Base-by-base conservation (phyloP, 2,888 invertebrate species). In the Eledone cirrhosa region DNA sequence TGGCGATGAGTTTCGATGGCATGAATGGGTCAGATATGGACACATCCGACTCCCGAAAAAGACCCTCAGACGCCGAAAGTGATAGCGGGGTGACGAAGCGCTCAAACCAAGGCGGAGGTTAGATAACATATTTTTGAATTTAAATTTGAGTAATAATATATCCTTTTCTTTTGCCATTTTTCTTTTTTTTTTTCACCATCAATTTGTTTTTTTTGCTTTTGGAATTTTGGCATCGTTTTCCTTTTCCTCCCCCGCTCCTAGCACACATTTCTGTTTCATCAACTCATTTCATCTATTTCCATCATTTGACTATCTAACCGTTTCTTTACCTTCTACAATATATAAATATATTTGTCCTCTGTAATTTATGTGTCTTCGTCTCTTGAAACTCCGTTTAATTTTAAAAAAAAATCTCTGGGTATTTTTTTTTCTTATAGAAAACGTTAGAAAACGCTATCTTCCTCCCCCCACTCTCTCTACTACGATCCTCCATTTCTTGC, bases 61-160 rank as follows among this genome's bases (percentile, higher is more conserved):
- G 90, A 84, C 90, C 90, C 82, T 87, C 90, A 84, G 90, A 90
- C 85, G 88, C 87, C 81, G 90, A 90, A 84, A 84, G 86, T 83
- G 90, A 90, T 82, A 88, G 87, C 84, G 89, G 90, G 84, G 88
- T 88, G 84, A 88, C 88, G 83, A 90, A 90, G 84, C 84, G 89
- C 86, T 89, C 89, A 83, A 90, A 90, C 85, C 89, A 88, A 86
- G 89, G 90, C 83, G 87, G 85, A 87, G 89, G 89, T 90, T 85
- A 86, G 87, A 81, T 81, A 82, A 83, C 81, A 83, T 86, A 82
- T 83, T 84, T 81, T 83, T 80, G 84, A 84, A 31, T 72, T 72
- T 72, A 19, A 8, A 2, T 67, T 67, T 67, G 24, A 27, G 8
- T 29, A 0, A 14, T 65, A 65, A 22, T n/a, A 65, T 27, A 65